Evolutionary conservation across 2,888 invertebrate genomes (phyloP).

Genomic region (Trachelus stipa): DNA sequence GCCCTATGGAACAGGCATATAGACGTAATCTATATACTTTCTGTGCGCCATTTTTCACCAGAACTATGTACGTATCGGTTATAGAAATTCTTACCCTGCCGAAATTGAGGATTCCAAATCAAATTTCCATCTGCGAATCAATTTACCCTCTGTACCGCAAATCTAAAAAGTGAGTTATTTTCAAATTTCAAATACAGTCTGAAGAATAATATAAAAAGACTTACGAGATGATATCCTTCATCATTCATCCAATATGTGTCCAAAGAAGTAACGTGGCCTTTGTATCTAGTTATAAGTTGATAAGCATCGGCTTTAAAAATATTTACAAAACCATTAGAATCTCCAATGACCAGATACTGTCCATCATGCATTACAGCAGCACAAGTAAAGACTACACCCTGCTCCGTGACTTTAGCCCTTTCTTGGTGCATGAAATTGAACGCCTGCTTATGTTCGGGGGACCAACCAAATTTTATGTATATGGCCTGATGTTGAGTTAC

Average conservation of each 20-base stretch:
- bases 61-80: not conserved
- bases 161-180: slow-evolving; percentile 41
- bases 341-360: slow-evolving; percentile 64
- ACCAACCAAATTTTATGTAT: slow-evolving; percentile 49
- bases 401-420: slow-evolving; percentile 41
- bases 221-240: slow-evolving; percentile 52
- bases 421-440: slow-evolving; percentile 44
- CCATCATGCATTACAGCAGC: slow-evolving; percentile 66
- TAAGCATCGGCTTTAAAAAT: slow-evolving; percentile 60
- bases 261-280: slow-evolving; percentile 53
- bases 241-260: slow-evolving; percentile 55
- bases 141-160: slow-evolving; percentile 52
- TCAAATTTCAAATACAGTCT: not conserved
- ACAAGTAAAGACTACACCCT: slow-evolving; percentile 52
- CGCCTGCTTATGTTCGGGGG: slow-evolving; percentile 33
- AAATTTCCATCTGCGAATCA: slow-evolving; percentile 56
- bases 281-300: slow-evolving; percentile 51
- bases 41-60: not conserved
- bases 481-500: slow-evolving; percentile 51
- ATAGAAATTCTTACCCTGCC: slow-evolving; percentile 33
- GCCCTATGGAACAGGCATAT: too few species aligned
- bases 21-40: not conserved
- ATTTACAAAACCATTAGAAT: slow-evolving; percentile 63
- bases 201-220: slow-evolving; percentile 10
- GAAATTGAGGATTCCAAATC: slow-evolving; percentile 41